Percentiles rank a stretch among this genome's conserved stretches.
Conservation (phyloP, 1,140 invertebrate species). For the Tetramorium simillimum region DNA sequence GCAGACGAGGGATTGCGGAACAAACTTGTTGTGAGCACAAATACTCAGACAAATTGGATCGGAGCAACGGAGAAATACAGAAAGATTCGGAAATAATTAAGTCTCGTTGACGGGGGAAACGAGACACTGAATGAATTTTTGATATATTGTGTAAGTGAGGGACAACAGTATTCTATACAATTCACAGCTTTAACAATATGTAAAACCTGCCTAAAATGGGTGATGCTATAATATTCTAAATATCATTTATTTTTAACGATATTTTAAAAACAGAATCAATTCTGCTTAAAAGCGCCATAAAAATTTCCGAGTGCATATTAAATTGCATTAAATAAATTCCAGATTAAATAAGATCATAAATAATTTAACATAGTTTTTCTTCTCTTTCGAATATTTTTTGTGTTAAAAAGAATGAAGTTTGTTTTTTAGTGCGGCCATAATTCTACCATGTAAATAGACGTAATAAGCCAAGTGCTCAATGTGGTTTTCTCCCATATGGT, state of each 20-base stretch:
- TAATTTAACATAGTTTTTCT: neutral
- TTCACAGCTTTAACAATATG: neutral
- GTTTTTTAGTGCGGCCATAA: neutral
- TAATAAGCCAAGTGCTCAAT: conserved; percentile 19
- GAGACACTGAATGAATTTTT: conserved; percentile 6
- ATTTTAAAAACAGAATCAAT: neutral
- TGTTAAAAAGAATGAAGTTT: neutral
- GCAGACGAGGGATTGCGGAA: conserved; percentile 13
- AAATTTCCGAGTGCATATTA: neutral
- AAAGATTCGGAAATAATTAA: conserved; percentile 41
- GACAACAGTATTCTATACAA: neutral
- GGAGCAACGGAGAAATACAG: neutral
- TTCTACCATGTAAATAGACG: neutral
- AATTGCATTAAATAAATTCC: neutral
- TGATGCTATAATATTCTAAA: neutral
- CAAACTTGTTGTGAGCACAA: conserved; percentile 23
- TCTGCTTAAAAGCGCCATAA: neutral
- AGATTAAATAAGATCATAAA: neutral
- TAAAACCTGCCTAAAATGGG: neutral
- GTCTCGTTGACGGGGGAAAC: neutral
- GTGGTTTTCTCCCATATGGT: conserved; percentile 28
- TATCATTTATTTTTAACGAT: neutral
- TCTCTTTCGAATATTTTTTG: neutral
- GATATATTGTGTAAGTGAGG: neutral
- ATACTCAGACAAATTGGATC: conserved; percentile 33